These are phyloP conservation scores for Hyaena hyaena DNA, from an alignment of 2,113 vertebrate genomes.

Conservation along the genomic window DNA sequence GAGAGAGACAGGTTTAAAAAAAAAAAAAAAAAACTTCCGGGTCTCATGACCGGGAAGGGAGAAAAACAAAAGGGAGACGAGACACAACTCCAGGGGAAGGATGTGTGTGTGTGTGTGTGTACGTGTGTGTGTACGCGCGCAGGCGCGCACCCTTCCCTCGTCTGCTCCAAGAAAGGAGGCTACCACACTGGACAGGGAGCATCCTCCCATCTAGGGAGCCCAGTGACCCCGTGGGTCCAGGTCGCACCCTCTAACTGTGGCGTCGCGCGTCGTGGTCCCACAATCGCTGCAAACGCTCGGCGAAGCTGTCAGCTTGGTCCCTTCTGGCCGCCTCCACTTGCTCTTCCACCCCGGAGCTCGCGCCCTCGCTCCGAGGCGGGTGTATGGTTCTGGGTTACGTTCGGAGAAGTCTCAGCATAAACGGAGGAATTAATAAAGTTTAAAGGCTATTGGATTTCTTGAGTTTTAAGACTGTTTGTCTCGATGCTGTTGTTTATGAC, in stretches of 20 bases:
- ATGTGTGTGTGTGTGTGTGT: background rate
- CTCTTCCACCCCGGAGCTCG: background rate
- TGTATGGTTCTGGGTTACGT: background rate
- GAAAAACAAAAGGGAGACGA: constrained; percentile 80
- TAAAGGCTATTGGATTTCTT: background rate
- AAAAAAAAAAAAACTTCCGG: constrained; percentile 85
- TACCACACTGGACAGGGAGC: background rate
- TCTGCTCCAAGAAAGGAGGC: background rate
- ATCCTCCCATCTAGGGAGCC: background rate
- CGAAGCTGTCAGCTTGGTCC: constrained; percentile 3
- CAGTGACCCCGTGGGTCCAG: background rate
- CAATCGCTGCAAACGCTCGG: background rate
- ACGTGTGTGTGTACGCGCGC: background rate
- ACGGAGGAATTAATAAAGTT: background rate
- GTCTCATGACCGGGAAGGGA: constrained; percentile 77
- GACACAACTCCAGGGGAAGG: constrained; percentile 59
- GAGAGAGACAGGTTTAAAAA: constrained; percentile 62
- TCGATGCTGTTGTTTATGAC: background rate
- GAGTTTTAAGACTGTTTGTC: constrained; percentile 57
- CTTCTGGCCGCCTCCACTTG: background rate
- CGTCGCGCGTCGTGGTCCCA: background rate
- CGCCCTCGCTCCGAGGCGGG: background rate
- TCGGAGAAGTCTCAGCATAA: background rate
- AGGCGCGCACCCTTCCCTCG: background rate
- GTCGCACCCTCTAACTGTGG: background rate